Percentiles rank a stretch among this genome's conserved stretches.
Evolutionary conservation across 2,797 vertebrate species (phyloP).

Genomic region (Microctenopoma lineatum): DNA sequence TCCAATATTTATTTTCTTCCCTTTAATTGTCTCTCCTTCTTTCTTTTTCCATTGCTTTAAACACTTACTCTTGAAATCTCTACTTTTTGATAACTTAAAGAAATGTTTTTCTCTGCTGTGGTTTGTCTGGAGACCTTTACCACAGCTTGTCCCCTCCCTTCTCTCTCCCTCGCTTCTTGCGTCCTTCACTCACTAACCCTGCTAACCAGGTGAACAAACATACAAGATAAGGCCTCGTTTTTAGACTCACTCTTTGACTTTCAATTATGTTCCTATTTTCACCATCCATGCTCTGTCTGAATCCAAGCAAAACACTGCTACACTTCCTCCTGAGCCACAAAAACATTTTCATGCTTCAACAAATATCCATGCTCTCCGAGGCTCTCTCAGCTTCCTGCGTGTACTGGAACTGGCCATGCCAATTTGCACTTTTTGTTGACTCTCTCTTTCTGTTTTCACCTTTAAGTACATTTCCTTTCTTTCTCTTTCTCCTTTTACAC

Average conservation of each 20-base stretch:
- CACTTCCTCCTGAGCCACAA: constrained; percentile 69
- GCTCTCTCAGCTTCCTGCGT: constrained; percentile 47
- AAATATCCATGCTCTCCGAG: constrained; percentile 56
- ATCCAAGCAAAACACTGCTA: constrained; percentile 72
- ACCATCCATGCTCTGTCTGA: constrained; percentile 32
- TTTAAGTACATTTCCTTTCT: constrained; percentile 5
- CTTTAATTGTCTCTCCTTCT: constrained; percentile 8
- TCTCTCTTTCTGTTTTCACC: constrained; percentile 12
- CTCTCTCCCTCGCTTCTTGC: constrained; percentile 24
- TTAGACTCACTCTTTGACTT: constrained; percentile 70
- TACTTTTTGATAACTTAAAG: constrained; percentile 41
- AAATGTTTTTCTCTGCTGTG: constrained; percentile 46
- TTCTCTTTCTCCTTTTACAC: not conserved
- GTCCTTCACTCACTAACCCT: constrained; percentile 76
- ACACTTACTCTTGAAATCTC: constrained; percentile 21
- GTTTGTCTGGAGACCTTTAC: constrained; percentile 44
- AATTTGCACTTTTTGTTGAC: constrained; percentile 36
- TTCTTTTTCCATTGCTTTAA: not conserved
- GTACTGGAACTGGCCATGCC: constrained; percentile 31
- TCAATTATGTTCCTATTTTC: constrained; percentile 68
- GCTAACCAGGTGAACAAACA: constrained; percentile 86
- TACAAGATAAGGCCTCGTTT: constrained; percentile 81
- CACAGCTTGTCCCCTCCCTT: not conserved
- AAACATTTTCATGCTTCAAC: constrained; percentile 67
- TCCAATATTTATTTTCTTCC: constrained; percentile 3